Conservation (phyloP, 2,888 invertebrate genomes). For the Sminthurinus aureus region DNA sequence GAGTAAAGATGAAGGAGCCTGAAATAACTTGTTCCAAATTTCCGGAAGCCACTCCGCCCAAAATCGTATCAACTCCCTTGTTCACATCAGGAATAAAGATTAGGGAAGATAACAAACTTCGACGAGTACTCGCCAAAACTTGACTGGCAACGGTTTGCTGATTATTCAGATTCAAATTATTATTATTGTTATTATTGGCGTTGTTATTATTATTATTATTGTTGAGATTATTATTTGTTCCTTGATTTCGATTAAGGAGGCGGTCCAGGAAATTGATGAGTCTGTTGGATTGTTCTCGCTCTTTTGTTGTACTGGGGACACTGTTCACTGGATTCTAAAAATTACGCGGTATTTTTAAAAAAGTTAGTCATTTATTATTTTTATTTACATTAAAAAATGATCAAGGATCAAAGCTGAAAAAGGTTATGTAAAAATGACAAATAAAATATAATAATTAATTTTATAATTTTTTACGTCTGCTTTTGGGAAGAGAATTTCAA, state of each 20-base stretch:
- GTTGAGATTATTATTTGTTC: neutral
- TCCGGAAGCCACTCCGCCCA: slow-evolving; percentile 38
- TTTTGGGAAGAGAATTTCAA: slow-evolving; percentile 25
- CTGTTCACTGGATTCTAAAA: slow-evolving; percentile 22
- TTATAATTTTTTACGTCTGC: slow-evolving; percentile 6
- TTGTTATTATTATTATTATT: neutral
- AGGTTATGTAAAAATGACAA: neutral
- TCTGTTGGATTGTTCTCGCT: neutral
- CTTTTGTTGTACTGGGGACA: slow-evolving; percentile 6
- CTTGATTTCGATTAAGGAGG: slow-evolving; percentile 33
- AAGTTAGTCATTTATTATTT: neutral
- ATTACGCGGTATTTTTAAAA: too few species aligned
- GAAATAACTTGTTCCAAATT: slow-evolving; percentile 42
- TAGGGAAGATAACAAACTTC: slow-evolving; percentile 27
- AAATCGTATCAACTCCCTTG: slow-evolving; percentile 43
- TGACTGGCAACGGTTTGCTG: neutral
- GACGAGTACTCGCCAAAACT: neutral
- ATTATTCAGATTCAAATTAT: too few species aligned
- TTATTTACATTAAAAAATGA: neutral
- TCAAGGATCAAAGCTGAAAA: neutral
- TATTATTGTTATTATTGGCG: slow-evolving; percentile 4
- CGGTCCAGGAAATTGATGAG: slow-evolving; percentile 34
- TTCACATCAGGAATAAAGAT: slow-evolving; percentile 41
- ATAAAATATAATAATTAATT: too few species aligned
- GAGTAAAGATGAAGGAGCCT: slow-evolving; percentile 45